These are phyloP conservation scores for Timema cristinae DNA, from an alignment of 2,888 invertebrate genomes.

Conservation along the genomic window DNA sequence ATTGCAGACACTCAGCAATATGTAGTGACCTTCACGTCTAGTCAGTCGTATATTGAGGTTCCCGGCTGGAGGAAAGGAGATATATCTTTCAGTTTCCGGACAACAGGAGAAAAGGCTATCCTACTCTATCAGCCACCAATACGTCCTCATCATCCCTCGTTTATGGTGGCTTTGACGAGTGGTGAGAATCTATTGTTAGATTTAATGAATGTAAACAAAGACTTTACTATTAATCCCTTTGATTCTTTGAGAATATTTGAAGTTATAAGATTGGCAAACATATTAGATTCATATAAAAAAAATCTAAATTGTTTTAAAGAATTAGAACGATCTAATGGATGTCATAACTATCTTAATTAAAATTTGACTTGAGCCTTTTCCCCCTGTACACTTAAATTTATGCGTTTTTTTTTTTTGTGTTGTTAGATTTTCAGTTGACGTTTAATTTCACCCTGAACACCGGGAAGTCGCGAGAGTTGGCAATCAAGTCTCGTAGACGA, in stretches of 20 bases:
- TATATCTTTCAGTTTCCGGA: constrained; percentile 88
- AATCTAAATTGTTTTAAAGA: no score
- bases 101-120: constrained; percentile 85
- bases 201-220: not conserved
- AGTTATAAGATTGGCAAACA: no score
- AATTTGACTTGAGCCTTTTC: no score
- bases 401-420: no score
- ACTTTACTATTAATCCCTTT: not conserved
- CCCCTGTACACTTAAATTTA: no score
- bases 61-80: constrained; percentile 92
- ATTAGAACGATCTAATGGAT: no score
- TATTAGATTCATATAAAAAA: no score
- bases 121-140: constrained; percentile 88
- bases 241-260: no score
- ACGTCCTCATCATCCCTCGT: constrained; percentile 82
- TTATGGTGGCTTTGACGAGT: constrained; percentile 85
- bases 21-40: constrained; percentile 90
- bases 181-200: constrained; percentile 47
- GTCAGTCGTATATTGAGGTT: constrained; percentile 87
- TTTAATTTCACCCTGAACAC: constrained; percentile 88
- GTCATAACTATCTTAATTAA: no score
- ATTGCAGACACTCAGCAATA: constrained; percentile 81
- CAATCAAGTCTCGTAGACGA: constrained; percentile 74
- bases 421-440: constrained; percentile 72
- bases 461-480: constrained; percentile 73